A percentile compares a stretch with the other conserved stretches of the same genome.
Conservation (phyloP, 2,888 invertebrate genomes). For the Lithophane leautieri region DNA sequence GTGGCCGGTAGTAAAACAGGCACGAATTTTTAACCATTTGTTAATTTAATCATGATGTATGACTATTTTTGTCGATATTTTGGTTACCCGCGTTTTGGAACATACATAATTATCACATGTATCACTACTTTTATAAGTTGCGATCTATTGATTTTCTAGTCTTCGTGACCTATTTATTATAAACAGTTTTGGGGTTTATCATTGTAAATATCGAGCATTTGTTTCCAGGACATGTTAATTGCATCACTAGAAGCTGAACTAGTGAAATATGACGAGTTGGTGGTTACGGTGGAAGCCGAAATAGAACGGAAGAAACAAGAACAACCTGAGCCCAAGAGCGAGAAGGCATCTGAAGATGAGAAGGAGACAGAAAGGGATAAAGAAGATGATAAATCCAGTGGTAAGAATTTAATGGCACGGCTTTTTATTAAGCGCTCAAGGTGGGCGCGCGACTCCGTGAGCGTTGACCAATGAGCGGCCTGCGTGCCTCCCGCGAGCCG, state of each 20-base stretch:
- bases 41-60: not conserved
- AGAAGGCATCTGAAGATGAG: conserved; percentile 63
- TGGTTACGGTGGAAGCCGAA: conserved; percentile 92
- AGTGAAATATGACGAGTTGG: conserved; percentile 93
- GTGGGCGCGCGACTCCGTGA: no score
- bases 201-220: not conserved
- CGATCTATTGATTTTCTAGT: not conserved
- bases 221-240: conserved; percentile 91
- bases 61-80: not conserved
- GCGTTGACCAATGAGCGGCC: no score
- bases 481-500: no score
- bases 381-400: conserved; percentile 82
- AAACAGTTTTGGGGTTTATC: not conserved
- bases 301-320: conserved; percentile 81
- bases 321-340: conserved; percentile 68
- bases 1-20: not conserved
- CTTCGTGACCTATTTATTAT: not conserved
- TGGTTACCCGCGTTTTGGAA: not conserved
- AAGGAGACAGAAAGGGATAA: conserved; percentile 60
- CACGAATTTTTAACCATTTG: not conserved
- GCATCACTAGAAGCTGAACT: conserved; percentile 93
- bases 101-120: not conserved
- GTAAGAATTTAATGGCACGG: conserved; percentile 79
- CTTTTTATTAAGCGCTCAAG: no score
- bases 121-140: not conserved